phyloP scores from a whole-genome alignment of 2,888 invertebrate species.

The Nowickia ferox region DNA sequence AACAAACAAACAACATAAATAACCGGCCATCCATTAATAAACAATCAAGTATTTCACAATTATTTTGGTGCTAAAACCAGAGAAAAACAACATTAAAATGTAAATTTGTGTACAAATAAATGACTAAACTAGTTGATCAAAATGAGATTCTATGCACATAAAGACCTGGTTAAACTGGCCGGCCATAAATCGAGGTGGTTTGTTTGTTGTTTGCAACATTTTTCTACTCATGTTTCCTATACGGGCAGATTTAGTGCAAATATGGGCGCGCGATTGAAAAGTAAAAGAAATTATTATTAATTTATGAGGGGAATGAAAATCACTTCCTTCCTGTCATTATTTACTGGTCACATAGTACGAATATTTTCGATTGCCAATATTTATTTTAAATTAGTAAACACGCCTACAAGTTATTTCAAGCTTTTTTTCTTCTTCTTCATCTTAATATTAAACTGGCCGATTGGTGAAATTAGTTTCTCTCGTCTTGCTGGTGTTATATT shows the following conservation, averaged over 20 bases:
- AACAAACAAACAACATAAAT: neutral
- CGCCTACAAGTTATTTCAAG: constrained; percentile 63
- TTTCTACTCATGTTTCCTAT: constrained; percentile 31
- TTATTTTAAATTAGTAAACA: constrained; percentile 31
- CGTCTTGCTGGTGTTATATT: neutral
- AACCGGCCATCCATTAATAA: neutral
- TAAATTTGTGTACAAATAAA: constrained; percentile 26
- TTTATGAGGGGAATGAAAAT: constrained; percentile 27
- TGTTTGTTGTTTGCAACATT: neutral
- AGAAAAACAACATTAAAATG: constrained; percentile 26
- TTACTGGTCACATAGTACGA: neutral
- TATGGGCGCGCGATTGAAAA: neutral
- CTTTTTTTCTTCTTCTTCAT: neutral
- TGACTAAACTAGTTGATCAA: constrained; percentile 6
- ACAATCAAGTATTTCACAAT: constrained; percentile 28
- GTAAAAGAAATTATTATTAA: constrained; percentile 22
- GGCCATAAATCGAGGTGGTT: neutral
- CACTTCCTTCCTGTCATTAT: constrained; percentile 51
- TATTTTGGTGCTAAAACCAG: constrained; percentile 17
- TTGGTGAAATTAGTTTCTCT: constrained; percentile 47
- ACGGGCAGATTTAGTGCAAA: constrained; percentile 6
- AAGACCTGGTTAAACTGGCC: constrained; percentile 3
- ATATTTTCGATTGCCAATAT: constrained; percentile 25
- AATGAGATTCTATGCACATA: constrained; percentile 16
- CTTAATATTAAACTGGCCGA: constrained; percentile 14